These are phyloP conservation scores for Chaetura pelagica DNA, from an alignment of 2,113 vertebrate species.

Conservation along the genomic window DNA sequence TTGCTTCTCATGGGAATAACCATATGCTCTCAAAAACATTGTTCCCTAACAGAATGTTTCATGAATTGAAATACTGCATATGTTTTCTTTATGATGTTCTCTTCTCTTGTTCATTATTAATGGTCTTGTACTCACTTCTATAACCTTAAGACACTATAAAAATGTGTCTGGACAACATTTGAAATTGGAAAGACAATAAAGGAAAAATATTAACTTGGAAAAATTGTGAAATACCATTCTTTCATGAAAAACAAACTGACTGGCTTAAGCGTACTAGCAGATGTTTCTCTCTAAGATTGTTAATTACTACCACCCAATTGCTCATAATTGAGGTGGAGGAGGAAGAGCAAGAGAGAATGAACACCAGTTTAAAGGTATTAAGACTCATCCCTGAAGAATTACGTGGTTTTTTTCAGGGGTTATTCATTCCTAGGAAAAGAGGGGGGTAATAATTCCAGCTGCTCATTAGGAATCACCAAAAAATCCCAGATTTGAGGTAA, in stretches of 20 bases:
- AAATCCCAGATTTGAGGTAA: not conserved
- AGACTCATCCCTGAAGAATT: not conserved
- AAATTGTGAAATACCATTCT: conserved; percentile 73
- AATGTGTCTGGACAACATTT: conserved; percentile 68
- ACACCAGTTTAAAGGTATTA: conserved; percentile 6
- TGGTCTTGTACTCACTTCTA: conserved; percentile 57
- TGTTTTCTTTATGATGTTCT: conserved; percentile 64
- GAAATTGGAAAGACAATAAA: conserved; percentile 75
- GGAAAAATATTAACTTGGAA: conserved; percentile 71
- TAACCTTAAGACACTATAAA: conserved; percentile 69
- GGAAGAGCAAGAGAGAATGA: not conserved
- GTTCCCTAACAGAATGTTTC: conserved; percentile 25
- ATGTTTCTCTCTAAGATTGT: conserved; percentile 61
- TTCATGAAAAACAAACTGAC: conserved; percentile 68
- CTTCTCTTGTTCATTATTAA: conserved; percentile 65
- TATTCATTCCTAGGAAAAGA: not conserved
- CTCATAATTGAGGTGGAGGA: conserved; percentile 4
- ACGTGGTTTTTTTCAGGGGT: not conserved
- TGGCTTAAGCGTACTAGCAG: conserved; percentile 73
- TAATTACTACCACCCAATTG: conserved; percentile 74
- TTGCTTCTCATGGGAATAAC: conserved; percentile 50
- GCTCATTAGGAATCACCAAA: not conserved
- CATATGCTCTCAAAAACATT: conserved; percentile 33
- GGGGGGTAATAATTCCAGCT: not conserved
- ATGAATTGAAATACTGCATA: conserved; percentile 47